A percentile compares a stretch with the other conserved stretches of the same genome.
phyloP scores from a whole-genome alignment of 2,888 invertebrate genomes.

The Drosophila affinis region DNA sequence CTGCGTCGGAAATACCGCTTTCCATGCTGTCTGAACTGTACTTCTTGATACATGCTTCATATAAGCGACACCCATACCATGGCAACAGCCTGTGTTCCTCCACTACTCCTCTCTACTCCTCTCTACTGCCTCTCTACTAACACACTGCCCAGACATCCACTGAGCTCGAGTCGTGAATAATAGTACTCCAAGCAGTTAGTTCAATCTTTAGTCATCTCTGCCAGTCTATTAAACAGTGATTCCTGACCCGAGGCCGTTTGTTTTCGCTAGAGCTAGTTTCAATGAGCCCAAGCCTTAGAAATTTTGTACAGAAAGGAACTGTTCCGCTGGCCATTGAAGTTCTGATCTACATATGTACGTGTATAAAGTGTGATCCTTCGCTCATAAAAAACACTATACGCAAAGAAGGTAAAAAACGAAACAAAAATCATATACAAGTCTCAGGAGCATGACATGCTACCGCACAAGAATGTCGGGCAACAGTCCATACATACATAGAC shows the following conservation, averaged over 20 bases:
- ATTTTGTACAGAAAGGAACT: constrained; percentile 14
- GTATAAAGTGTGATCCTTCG: constrained; percentile 17
- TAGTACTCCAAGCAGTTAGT: background rate
- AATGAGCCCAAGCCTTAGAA: constrained; percentile 45
- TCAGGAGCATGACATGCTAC: constrained; percentile 36
- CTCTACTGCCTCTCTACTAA: constrained; percentile 37
- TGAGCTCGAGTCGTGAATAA: background rate
- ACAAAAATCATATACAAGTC: constrained; percentile 30
- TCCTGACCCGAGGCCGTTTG: constrained; percentile 62
- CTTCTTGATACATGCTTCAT: constrained; percentile 58
- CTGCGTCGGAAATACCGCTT: constrained; percentile 4
- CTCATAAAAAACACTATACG: constrained; percentile 45
- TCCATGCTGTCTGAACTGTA: constrained; percentile 26
- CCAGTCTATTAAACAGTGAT: constrained; percentile 47
- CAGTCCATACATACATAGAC: constrained; percentile 37
- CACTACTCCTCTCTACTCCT: too few species aligned
- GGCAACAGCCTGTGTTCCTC: constrained; percentile 51
- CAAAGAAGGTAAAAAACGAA: constrained; percentile 18
- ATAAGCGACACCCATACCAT: constrained; percentile 52
- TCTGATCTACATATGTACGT: constrained; percentile 10
- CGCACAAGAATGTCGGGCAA: constrained; percentile 37
- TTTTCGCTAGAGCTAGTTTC: constrained; percentile 49
- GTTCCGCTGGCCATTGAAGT: constrained; percentile 33
- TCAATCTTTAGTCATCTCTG: constrained; percentile 55
- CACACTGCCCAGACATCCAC: constrained; percentile 26